Conservation (phyloP, 1,140 invertebrate genomes). For the Brachionus sp. region DNA sequence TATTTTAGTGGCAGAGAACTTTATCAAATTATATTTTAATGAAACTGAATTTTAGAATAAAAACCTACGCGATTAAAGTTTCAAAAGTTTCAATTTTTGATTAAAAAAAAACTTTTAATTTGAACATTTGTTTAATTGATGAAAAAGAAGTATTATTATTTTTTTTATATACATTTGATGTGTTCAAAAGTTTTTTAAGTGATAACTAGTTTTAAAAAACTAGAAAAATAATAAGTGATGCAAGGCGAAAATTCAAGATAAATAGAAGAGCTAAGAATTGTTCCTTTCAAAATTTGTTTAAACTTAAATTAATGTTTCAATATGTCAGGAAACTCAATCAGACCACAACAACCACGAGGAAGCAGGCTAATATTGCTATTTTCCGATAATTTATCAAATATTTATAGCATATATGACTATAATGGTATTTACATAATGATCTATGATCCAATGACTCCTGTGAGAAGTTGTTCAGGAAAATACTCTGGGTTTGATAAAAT, state of each 20-base stretch:
- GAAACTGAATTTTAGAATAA: background rate
- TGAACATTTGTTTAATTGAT: background rate
- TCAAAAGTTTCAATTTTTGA: background rate
- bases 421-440: background rate
- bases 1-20: background rate
- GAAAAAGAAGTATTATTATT: background rate
- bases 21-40: background rate
- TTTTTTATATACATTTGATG: background rate
- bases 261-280: background rate
- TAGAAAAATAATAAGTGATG: background rate
- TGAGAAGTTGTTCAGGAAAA: conserved; percentile 29
- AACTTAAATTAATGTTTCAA: background rate
- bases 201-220: background rate
- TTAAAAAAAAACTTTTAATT: background rate
- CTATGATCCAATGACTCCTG: conserved; percentile 2
- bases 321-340: background rate
- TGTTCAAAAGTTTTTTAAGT: background rate
- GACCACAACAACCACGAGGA: background rate
- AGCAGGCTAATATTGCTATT: background rate
- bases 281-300: background rate
- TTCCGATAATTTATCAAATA: conserved; percentile 22
- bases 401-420: background rate
- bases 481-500: background rate
- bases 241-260: background rate
- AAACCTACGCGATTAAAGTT: background rate